These are phyloP conservation scores for Stratiomys singularior DNA, from an alignment of 2,888 invertebrate species.

Conservation along the genomic window DNA sequence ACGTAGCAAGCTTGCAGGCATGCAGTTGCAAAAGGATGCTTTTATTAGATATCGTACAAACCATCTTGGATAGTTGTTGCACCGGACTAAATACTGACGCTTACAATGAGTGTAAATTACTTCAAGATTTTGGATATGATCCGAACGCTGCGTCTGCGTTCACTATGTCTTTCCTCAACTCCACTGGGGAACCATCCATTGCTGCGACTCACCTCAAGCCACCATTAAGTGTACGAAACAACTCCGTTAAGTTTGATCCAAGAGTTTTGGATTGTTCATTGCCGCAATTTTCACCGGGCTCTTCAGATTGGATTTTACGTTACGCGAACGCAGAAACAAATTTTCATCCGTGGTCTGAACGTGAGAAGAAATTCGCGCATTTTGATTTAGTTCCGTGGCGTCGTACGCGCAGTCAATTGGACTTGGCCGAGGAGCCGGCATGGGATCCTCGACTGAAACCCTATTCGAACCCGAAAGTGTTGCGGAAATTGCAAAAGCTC, in stretches of 20 bases:
- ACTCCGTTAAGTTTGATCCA: conserved; percentile 53
- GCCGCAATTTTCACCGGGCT: conserved; percentile 19
- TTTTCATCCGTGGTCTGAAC: conserved; percentile 61
- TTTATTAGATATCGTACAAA: conserved; percentile 41
- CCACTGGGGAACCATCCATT: conserved; percentile 55
- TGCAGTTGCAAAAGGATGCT: conserved; percentile 46
- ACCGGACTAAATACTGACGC: background rate
- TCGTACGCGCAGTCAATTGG: conserved; percentile 56
- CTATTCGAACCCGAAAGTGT: conserved; percentile 54
- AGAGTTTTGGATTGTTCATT: conserved; percentile 31
- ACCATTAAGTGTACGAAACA: conserved; percentile 60
- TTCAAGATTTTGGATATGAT: conserved; percentile 49
- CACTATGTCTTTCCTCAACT: conserved; percentile 50
- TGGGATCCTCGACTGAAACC: conserved; percentile 55
- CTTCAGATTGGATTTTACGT: conserved; percentile 61
- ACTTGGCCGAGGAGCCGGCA: conserved; percentile 57
- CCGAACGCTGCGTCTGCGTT: conserved; percentile 43
- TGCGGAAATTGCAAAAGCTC: conserved; percentile 59
- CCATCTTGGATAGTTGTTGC: conserved; percentile 46
- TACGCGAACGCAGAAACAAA: conserved; percentile 60
- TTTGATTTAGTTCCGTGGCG: conserved; percentile 65
- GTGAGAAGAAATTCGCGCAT: conserved; percentile 58
- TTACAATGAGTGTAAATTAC: conserved; percentile 42
- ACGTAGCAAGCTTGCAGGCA: conserved; percentile 33
- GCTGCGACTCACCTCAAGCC: conserved; percentile 44